Evolutionary conservation across 2,888 invertebrate species (phyloP).

Genomic region (Apamea epomidion): DNA sequence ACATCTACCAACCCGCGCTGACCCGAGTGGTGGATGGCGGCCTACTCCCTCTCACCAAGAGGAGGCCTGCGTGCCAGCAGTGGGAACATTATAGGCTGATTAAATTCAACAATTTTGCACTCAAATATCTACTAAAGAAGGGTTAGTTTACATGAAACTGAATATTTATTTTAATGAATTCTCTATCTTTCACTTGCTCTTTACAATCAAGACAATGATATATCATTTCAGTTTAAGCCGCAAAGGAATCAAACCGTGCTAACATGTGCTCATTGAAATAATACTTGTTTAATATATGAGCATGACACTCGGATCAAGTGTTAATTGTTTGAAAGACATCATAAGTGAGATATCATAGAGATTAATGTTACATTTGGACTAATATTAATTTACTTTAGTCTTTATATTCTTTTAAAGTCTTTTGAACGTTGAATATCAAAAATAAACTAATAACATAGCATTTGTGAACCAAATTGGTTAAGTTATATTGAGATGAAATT

Average conservation of each 20-base stretch:
- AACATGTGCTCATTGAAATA: slow-evolving; percentile 20
- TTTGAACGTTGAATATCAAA: neutral
- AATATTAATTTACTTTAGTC: slow-evolving; percentile 1
- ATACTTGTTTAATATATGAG: neutral
- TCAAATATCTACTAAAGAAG: neutral
- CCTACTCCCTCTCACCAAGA: too few species aligned
- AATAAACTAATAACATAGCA: neutral
- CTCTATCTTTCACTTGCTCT: neutral
- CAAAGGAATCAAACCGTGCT: slow-evolving; percentile 3
- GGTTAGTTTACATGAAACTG: neutral
- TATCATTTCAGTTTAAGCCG: neutral
- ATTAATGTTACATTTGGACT: slow-evolving; percentile 11
- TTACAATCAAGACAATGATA: neutral
- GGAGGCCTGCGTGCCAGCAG: too few species aligned
- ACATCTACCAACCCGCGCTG: too few species aligned
- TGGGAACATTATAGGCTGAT: too few species aligned
- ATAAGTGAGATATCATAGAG: too few species aligned
- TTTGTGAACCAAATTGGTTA: neutral
- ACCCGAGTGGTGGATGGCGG: too few species aligned
- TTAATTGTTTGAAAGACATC: neutral
- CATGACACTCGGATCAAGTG: neutral
- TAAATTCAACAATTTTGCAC: neutral
- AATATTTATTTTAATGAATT: neutral
- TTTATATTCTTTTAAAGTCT: neutral
- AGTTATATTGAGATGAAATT: neutral